Base-by-base conservation (phyloP, 2,888 invertebrate genomes). In the Eubasilissa splendida region DNA sequence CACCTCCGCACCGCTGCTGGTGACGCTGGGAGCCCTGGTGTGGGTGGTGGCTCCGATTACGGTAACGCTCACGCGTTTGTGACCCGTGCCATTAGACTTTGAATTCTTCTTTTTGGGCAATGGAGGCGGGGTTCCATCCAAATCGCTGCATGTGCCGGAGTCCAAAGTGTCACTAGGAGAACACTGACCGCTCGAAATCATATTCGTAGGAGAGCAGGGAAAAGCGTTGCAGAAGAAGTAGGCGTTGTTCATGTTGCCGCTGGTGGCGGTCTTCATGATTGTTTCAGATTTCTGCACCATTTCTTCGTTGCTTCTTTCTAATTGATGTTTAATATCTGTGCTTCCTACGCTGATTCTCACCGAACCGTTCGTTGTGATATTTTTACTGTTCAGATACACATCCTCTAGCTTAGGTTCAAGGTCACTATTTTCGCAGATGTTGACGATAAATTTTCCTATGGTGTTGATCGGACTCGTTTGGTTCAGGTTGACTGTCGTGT, bases 111-210 rank as follows among this genome's bases (percentile, higher is more conserved):
- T 94, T 85, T 93, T 93, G 31, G 93, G 91, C 83, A 93, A 88
- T 2, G 94, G 94, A 4, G 93, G 92, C 77, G 95, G 94, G 33
- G 94, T 94, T 60, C 93, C 93, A 85, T 96, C 96, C 85, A 96
- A 90, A 88, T 96, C 96, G 87, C 95, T 96, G 88, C 96, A 95
- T 56, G 96, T 96, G 68, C 96, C 96, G 80, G 96, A 96, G 88
- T 96, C 96, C 83, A 96, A 87, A 0, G 95, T 96, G 86, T 96
- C 96, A 85, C 94, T 95, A 0, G 96, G 95, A 53, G 96, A 96
- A 86, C 95, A 95, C 86, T 96, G 96, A 1, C 96, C 96, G 86
- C 95, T 95, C 74, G 95, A 93, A 92, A 95, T 94, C 78, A 94
- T 89, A 83, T 89, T 90, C 8, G 89, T 88, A 85, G 91, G 88